Base-by-base conservation (phyloP, 2,113 vertebrate genomes). In the Ancistrus triradiatus region DNA sequence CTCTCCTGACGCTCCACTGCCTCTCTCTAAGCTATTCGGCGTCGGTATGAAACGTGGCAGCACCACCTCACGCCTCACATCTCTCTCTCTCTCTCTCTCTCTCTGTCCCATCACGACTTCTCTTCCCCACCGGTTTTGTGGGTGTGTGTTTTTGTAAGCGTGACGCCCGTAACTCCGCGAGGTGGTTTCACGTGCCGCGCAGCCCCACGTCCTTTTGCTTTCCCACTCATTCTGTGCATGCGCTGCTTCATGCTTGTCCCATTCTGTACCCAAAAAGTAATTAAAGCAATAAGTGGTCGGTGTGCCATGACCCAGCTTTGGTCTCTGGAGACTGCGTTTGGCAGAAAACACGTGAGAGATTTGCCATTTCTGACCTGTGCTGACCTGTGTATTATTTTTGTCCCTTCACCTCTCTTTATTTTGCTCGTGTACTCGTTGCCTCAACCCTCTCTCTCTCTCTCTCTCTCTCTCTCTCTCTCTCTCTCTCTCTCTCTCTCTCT, bases 301-400 rank as follows among this genome's bases (percentile, higher is more conserved):
- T n/a, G n/a, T n/a, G n/a, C n/a, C n/a, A n/a, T n/a, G 90, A 86
- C 87, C 88, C 89, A 35, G 89, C 87, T 90, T 90, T 89, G 89
- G 88, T 92, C 90, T 88, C 89, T 88, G 90, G 89, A 91, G 91
- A 88, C 89, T 87, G 88, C 90, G 90, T 91, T 91, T 91, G 89
- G 87, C 86, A 87, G 85, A 89, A 65, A 42, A 51, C 21, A 25
- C n/a, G 17, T 35, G 90, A 74, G 90, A 92, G 89, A 86, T 89
- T 90, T 90, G 90, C 88, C 91, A 91, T 92, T 92, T 92, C 91
- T 94, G 88, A 93, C 90, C 90, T 91, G 86, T 92, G 33, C 59
- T 63, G 86, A 83, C 85, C 81, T 75, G 82, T 84, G 83, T 76
- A 77, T 85, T 74, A 78, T 82, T 85, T 85, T 83, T n/a, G n/a